Base-by-base conservation (phyloP, 2,888 invertebrate species). In the Rambutsinella grinnellia region DNA sequence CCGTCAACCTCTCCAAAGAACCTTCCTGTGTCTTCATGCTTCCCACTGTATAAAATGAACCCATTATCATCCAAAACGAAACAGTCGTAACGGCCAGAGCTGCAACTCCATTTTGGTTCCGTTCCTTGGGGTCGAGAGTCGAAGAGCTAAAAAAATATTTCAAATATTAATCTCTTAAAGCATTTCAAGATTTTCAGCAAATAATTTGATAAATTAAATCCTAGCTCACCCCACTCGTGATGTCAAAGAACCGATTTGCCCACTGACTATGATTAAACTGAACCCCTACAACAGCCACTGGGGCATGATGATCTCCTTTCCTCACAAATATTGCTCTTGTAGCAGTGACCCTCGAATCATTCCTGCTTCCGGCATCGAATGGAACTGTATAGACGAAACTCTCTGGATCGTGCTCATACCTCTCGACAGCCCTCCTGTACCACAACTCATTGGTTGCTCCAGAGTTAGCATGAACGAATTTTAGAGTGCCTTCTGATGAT, bases 1-100 rank as follows among this genome's bases (percentile, higher is more conserved):
- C 95, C 95, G 86, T 97, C 96, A 51, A 96, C 93, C 87, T 96
- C 95, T 0, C 97, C 97, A 85, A 97, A 97, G 87, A 97, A 97
- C 47, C 56, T 91, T 0, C 97, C 97, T 1, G 95, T 95, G 85
- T 96, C 94, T 51, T 93, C 91, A 36, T 90, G 89, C 82, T 93
- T 93, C 87, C 96, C 95, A 0, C 96, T 96, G 47, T 96, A 91
- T 65, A 97, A 93, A 63, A 97, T 93, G 86, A 96, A 97, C 15
- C 97, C 97, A 86, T 95, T 96, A 87, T 97, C 96, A 86, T 97
- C 97, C 69, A 97, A 88, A 44, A 97, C 92, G 86, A 96, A 97
- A 86, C 97, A 97, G 86, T 96, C 95, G 26, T 96, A 88, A 83
- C 94, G 94, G 80, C 93, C 93, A 10, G 94, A 94, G 17, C 93